Conservation (phyloP, 2,797 vertebrate genomes). For the Micromesistius poutassou region DNA sequence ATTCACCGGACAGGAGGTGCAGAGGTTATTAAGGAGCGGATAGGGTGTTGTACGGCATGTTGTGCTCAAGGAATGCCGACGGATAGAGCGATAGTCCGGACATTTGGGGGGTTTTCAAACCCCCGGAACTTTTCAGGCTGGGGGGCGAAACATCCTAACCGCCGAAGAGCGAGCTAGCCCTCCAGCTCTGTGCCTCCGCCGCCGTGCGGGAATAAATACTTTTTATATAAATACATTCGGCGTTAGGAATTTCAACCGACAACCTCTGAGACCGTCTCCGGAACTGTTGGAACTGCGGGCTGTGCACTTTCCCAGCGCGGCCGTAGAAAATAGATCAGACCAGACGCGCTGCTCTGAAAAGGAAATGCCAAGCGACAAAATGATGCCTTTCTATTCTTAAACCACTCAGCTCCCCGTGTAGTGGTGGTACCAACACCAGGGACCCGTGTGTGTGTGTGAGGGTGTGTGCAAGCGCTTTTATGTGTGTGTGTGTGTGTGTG, state of each 20-base stretch:
- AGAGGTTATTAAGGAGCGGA: too few relatives aligned
- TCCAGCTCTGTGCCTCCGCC: too few relatives aligned
- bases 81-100: too few relatives aligned
- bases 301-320: background rate
- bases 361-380: slow-evolving; percentile 6
- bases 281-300: too few relatives aligned
- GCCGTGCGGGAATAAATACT: background rate
- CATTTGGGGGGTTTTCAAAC: too few relatives aligned
- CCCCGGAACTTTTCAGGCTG: background rate
- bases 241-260: background rate
- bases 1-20: too few relatives aligned
- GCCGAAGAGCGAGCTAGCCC: background rate
- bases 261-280: background rate
- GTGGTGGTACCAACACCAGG: background rate
- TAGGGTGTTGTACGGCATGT: too few relatives aligned
- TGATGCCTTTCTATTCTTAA: slow-evolving; percentile 6
- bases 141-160: background rate
- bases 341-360: background rate
- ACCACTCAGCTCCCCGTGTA: background rate
- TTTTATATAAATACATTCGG: background rate
- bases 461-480: background rate
- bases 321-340: background rate
- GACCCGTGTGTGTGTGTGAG: background rate
- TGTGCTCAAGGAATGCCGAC: background rate
- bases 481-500: background rate